These are phyloP conservation scores for Drosophila quadrilineata DNA, from an alignment of 1,140 invertebrate species.

Conservation along the genomic window DNA sequence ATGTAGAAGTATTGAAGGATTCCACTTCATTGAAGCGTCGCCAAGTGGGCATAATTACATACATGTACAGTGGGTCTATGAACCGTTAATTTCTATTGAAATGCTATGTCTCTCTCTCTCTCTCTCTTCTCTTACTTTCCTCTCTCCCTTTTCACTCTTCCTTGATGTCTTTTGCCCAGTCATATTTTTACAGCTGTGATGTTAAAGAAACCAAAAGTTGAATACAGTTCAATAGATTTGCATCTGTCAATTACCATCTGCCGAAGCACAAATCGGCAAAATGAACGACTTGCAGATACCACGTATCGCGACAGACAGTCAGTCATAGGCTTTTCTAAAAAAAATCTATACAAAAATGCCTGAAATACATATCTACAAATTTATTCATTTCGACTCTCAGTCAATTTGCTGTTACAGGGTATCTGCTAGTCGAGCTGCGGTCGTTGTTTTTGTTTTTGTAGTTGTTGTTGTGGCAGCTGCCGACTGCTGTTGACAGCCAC, in stretches of 20 bases:
- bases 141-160: neutral
- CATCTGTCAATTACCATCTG: neutral
- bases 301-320: too few species aligned
- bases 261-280: neutral
- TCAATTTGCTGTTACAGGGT: constrained; percentile 5
- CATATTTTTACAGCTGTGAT: constrained; percentile 8
- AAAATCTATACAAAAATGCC: too few species aligned
- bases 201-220: constrained; percentile 11
- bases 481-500: constrained; percentile 63
- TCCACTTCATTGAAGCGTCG: constrained; percentile 67
- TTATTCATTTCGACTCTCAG: neutral
- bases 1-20: constrained; percentile 31
- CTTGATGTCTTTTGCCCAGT: constrained; percentile 13
- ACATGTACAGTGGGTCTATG: constrained; percentile 47
- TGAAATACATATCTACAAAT: too few species aligned
- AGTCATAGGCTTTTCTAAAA: too few species aligned
- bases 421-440: constrained; percentile 13
- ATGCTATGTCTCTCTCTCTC: constrained; percentile 29
- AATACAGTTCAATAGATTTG: constrained; percentile 14
- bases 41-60: constrained; percentile 67
- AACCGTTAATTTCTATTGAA: constrained; percentile 69
- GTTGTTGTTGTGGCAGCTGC: constrained; percentile 4
- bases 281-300: neutral
- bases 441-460: neutral
- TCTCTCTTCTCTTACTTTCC: constrained; percentile 7